A percentile compares a stretch with the other conserved stretches of the same genome.
Conservation (phyloP, 2,113 vertebrate species). For the Clupea harengus region DNA sequence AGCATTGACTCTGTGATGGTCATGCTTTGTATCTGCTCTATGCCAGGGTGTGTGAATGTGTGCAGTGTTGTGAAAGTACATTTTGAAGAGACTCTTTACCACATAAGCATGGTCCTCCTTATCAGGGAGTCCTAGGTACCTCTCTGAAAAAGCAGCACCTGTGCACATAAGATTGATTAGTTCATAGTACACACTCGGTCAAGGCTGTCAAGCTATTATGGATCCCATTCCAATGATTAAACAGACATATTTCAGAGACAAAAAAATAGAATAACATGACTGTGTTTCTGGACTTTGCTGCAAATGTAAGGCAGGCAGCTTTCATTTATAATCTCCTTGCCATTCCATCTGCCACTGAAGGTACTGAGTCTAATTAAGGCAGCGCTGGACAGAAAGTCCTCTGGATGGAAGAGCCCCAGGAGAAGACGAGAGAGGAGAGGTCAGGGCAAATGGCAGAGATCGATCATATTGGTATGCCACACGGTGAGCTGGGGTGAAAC, state of each 20-base stretch:
- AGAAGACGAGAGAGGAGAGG: not conserved
- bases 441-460: not conserved
- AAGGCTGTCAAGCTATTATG: not conserved
- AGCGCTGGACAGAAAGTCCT: not conserved
- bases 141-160: slow-evolving; percentile 78
- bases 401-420: not conserved
- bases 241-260: not conserved
- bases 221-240: not conserved
- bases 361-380: not conserved
- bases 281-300: not conserved
- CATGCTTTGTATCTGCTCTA: not conserved
- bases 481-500: not conserved
- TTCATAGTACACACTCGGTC: not conserved
- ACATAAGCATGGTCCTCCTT: slow-evolving; percentile 76
- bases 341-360: not conserved
- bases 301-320: not conserved
- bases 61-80: not conserved
- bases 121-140: slow-evolving; percentile 74
- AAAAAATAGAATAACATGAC: not conserved
- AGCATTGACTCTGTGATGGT: no score
- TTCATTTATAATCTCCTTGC: not conserved
- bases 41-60: not conserved
- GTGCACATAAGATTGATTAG: slow-evolving; percentile 28
- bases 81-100: slow-evolving; percentile 55
- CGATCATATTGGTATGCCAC: not conserved